Conservation (phyloP, 92 coral and sea anemone species). For the Heteractis magnifica region DNA sequence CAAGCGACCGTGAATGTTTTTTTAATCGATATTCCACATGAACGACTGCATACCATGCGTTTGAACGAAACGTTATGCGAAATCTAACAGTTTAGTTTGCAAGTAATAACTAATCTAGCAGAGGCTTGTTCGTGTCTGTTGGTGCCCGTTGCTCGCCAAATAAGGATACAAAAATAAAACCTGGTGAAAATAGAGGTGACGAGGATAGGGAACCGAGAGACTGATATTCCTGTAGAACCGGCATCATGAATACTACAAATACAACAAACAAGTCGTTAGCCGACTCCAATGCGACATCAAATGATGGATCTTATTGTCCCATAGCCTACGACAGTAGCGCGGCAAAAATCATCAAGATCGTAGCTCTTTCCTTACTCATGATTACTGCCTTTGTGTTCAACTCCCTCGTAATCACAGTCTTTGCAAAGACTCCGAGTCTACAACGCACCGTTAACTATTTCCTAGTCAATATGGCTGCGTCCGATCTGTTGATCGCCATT, state of each 20-base stretch:
- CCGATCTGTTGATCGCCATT: constrained; percentile 29
- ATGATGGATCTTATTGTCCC: background rate
- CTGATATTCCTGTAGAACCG: background rate
- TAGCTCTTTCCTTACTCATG: constrained; percentile 16
- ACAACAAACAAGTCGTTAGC: background rate
- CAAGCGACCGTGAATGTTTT: background rate
- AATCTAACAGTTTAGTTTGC: background rate
- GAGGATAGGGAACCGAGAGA: background rate
- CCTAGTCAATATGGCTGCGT: constrained; percentile 43
- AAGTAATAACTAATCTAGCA: background rate
- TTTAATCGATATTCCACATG: background rate
- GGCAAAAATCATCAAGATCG: constrained; percentile 8
- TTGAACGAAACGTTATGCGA: background rate
- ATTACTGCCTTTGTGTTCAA: constrained; percentile 19
- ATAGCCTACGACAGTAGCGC: background rate
- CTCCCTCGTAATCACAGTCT: constrained; percentile 35
- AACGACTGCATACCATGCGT: background rate
- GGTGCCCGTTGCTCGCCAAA: background rate
- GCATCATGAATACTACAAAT: background rate
- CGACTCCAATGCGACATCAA: background rate
- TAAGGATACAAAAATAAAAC: background rate
- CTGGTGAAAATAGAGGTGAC: background rate
- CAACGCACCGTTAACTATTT: constrained; percentile 38
- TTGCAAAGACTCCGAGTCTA: constrained; percentile 24
- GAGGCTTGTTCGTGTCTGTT: background rate